These are phyloP conservation scores for Hippoglossus hippoglossus DNA, from an alignment of 2,797 vertebrate genomes.

Conservation along the genomic window DNA sequence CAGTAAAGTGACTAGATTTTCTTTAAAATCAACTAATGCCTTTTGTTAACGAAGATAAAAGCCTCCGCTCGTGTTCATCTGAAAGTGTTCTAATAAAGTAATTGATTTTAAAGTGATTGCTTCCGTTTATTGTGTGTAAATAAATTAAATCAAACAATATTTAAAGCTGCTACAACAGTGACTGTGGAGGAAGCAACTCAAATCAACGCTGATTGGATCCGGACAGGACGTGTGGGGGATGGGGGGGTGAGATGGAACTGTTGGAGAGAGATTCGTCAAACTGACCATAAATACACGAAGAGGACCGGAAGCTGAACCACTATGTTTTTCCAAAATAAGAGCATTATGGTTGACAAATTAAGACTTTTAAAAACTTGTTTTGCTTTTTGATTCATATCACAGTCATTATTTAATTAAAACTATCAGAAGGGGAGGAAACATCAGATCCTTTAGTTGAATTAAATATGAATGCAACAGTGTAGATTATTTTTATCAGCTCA, in stretches of 20 bases:
- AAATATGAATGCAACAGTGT: too few species aligned
- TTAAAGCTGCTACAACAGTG: background rate
- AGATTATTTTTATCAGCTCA: too few species aligned
- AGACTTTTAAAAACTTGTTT: too few species aligned
- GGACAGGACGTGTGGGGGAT: constrained; percentile 64
- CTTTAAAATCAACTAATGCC: background rate
- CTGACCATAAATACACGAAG: rapidly evolving
- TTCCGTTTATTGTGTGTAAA: background rate
- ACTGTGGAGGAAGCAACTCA: background rate
- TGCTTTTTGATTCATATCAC: too few species aligned
- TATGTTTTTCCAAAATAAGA: constrained; percentile 30
- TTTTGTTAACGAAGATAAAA: background rate
- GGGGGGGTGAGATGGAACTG: constrained; percentile 39
- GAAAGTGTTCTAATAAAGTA: background rate
- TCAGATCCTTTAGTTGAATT: too few species aligned
- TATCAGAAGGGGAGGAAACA: too few species aligned
- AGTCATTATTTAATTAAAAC: too few species aligned
- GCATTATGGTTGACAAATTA: background rate
- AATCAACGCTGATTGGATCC: constrained; percentile 51
- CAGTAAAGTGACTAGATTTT: too few species aligned
- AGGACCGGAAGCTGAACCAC: background rate
- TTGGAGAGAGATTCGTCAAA: constrained; percentile 19
- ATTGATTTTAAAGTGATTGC: too few species aligned
- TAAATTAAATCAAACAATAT: background rate
- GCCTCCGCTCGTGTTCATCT: background rate